Conservation (phyloP, 1,140 invertebrate species). For the Neodiprion pinetum region DNA sequence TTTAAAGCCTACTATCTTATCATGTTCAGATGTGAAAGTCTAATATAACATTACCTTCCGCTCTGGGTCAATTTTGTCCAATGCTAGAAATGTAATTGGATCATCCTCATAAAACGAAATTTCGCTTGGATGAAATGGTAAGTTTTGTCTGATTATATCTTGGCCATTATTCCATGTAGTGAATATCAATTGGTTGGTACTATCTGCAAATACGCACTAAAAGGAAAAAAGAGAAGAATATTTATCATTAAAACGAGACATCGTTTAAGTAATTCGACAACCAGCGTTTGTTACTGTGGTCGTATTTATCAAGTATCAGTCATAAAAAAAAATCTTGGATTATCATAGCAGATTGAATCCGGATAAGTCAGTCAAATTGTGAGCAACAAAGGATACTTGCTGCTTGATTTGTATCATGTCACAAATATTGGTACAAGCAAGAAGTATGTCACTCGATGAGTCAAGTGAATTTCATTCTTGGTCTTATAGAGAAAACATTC, state of each 20-base stretch:
- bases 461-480: too few relatives aligned
- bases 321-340: slow-evolving; percentile 10
- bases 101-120: slow-evolving; percentile 76
- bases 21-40: neutral
- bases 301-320: neutral
- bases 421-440: too few relatives aligned
- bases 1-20: too few relatives aligned
- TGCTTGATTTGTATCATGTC: too few relatives aligned
- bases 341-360: slow-evolving; percentile 28
- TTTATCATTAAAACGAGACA: neutral
- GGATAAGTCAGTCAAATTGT: neutral
- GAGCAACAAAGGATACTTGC: too few relatives aligned
- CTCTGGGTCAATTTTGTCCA: slow-evolving; percentile 75
- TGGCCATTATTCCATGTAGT: slow-evolving; percentile 77
- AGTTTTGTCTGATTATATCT: slow-evolving; percentile 65
- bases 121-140: slow-evolving; percentile 79
- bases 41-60: slow-evolving; percentile 67
- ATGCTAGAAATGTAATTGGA: slow-evolving; percentile 67
- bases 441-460: too few relatives aligned
- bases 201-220: slow-evolving; percentile 88
- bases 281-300: too few relatives aligned
- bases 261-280: neutral
- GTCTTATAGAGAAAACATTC: neutral
- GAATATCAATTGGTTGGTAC: slow-evolving; percentile 78
- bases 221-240: slow-evolving; percentile 45